Conservation (phyloP, 2,888 invertebrate species). For the Agrotis exclamationis region DNA sequence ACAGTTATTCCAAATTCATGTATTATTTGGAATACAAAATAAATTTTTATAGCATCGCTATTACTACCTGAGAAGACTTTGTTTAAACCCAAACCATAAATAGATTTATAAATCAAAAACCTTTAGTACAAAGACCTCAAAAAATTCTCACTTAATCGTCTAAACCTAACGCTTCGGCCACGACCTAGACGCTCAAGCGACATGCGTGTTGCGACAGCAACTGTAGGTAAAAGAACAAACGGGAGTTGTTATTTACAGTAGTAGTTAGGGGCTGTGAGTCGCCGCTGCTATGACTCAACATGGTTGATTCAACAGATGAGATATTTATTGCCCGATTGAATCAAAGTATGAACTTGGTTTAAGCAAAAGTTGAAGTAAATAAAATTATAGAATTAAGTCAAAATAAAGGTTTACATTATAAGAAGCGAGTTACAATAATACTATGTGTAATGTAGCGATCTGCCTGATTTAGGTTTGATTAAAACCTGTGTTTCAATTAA, state of each 20-base stretch:
- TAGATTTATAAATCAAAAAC: neutral
- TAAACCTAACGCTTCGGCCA: neutral
- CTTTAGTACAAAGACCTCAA: neutral
- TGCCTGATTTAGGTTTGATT: no score
- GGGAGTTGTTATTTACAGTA: accelerated
- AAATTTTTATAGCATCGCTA: neutral
- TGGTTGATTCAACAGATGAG: no score
- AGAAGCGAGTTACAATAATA: no score
- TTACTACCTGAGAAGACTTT: neutral
- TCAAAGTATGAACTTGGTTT: no score
- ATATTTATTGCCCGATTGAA: no score
- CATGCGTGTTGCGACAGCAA: neutral
- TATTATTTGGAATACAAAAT: neutral
- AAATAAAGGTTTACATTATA: no score
- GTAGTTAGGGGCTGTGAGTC: neutral
- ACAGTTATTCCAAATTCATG: no score
- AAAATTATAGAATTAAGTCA: no score
- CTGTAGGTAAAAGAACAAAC: neutral
- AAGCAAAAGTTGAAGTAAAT: no score
- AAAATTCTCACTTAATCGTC: neutral
- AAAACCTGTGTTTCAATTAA: no score
- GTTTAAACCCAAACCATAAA: neutral
- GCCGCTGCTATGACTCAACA: no score
- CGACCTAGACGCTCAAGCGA: neutral
- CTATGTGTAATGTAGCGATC: no score